Evolutionary conservation across 1,140 invertebrate species (phyloP).

Genomic region (Nasonia longicornis): DNA sequence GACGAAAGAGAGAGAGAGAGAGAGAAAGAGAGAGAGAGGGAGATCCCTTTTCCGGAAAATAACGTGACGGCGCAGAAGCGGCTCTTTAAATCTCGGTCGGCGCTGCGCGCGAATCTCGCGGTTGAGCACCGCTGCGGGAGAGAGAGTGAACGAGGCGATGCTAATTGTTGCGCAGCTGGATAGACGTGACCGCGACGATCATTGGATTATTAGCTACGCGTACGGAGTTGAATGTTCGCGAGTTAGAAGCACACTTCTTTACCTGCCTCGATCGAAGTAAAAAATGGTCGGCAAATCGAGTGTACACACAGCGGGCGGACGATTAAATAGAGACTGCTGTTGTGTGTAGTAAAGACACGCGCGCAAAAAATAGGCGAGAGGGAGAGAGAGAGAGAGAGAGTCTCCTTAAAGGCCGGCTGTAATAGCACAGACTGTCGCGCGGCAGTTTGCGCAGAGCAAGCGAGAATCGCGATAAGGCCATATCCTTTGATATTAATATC

Average conservation of each 20-base stretch:
- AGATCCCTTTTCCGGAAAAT: not conserved
- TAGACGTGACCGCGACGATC: constrained; percentile 5
- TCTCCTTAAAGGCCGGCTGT: not conserved
- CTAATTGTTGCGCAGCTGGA: constrained; percentile 16
- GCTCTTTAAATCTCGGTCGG: not conserved
- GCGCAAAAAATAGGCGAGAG: too few relatives aligned
- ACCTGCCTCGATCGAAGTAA: not conserved
- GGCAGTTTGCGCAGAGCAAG: constrained; percentile 9
- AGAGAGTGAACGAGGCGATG: not conserved
- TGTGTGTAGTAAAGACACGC: too few relatives aligned
- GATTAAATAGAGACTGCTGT: not conserved
- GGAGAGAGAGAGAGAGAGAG: not conserved
- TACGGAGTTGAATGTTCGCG: too few relatives aligned
- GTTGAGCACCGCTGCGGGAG: constrained; percentile 9
- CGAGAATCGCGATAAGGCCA: constrained; percentile 54
- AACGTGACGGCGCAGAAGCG: not conserved
- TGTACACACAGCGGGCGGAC: not conserved
- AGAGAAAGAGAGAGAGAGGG: not conserved
- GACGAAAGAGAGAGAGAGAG: not conserved
- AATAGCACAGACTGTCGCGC: not conserved
- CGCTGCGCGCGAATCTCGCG: not conserved
- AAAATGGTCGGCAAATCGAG: not conserved
- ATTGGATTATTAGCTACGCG: not conserved
- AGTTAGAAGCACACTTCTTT: not conserved
- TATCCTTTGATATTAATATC: constrained; percentile 64